A percentile compares a stretch with the other conserved stretches of the same genome.
These are phyloP conservation scores for Hemithea aestivaria DNA, from an alignment of 2,888 invertebrate species.

Conservation along the genomic window DNA sequence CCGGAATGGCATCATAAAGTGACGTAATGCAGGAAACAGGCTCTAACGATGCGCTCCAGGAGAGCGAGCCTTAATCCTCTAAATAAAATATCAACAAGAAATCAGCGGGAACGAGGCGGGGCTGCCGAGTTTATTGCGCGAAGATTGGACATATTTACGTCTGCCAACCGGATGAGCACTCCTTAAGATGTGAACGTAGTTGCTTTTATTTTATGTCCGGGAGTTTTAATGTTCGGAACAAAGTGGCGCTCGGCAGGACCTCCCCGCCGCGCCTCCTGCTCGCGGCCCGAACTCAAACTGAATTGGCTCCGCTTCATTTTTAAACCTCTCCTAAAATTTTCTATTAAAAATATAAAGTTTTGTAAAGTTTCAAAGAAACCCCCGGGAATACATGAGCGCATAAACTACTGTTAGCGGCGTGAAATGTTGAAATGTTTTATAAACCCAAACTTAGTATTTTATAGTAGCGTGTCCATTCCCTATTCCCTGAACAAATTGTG, in stretches of 20 bases:
- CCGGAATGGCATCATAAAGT: slow-evolving; percentile 60
- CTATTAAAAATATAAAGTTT: slow-evolving; percentile 5
- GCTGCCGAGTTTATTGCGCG: slow-evolving; percentile 47
- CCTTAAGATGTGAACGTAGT: slow-evolving; percentile 17
- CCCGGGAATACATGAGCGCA: background rate
- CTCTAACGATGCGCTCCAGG: slow-evolving; percentile 48
- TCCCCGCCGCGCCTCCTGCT: background rate
- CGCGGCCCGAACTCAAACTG: slow-evolving; percentile 2
- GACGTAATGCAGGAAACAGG: slow-evolving; percentile 56
- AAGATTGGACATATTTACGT: slow-evolving; percentile 49
- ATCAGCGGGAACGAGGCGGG: slow-evolving; percentile 51
- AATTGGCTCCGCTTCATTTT: slow-evolving; percentile 10
- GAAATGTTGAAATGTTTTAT: no score
- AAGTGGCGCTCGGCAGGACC: slow-evolving; percentile 6
- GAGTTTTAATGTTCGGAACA: slow-evolving; percentile 26
- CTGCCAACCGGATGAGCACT: slow-evolving; percentile 26
- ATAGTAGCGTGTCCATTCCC: no score
- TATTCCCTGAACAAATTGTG: no score
- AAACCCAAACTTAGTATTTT: no score
- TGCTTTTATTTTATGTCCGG: slow-evolving; percentile 23
- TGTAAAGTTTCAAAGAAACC: slow-evolving; percentile 1
- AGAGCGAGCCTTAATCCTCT: slow-evolving; percentile 52
- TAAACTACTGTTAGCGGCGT: background rate
- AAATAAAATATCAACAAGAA: slow-evolving; percentile 74
- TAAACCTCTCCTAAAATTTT: slow-evolving; percentile 9